Conservation (phyloP, 2,888 invertebrate genomes). For the Stenotaenia linearis region DNA sequence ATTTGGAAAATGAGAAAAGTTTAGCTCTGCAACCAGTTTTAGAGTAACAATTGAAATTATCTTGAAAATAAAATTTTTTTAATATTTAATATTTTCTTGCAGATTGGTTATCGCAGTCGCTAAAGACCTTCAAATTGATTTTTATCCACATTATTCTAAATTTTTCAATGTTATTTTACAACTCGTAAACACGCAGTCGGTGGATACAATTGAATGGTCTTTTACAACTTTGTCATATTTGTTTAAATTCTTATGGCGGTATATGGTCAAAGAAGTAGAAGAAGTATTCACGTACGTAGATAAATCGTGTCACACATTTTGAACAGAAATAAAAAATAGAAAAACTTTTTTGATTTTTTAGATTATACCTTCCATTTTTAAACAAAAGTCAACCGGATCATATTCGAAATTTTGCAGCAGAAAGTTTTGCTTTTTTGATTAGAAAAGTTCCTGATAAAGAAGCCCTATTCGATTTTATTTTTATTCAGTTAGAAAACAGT, state of each 20-base stretch:
- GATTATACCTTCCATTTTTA: slow-evolving; percentile 57
- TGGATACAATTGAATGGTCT: slow-evolving; percentile 78
- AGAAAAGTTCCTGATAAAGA: slow-evolving; percentile 55
- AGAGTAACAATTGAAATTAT: slow-evolving; percentile 66
- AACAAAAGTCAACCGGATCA: slow-evolving; percentile 72
- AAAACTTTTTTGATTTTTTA: slow-evolving; percentile 29
- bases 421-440: slow-evolving; percentile 91
- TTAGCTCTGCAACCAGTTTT: slow-evolving; percentile 73
- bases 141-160: slow-evolving; percentile 74
- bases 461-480: slow-evolving; percentile 45
- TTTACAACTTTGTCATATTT: slow-evolving; percentile 80
- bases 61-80: slow-evolving; percentile 8
- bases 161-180: slow-evolving; percentile 68
- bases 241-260: slow-evolving; percentile 81
- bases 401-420: slow-evolving; percentile 87
- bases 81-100: slow-evolving; percentile 42
- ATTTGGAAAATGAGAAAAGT: slow-evolving; percentile 64
- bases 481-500: slow-evolving; percentile 61
- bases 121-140: slow-evolving; percentile 80
- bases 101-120: slow-evolving; percentile 78
- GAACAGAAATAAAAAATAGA: no score
- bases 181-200: slow-evolving; percentile 66
- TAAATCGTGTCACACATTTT: no score
- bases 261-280: slow-evolving; percentile 45
- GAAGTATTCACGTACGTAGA: slow-evolving; percentile 38